phyloP scores from a whole-genome alignment of 2,797 vertebrate species.

The Chaenodraco wilsoni region DNA sequence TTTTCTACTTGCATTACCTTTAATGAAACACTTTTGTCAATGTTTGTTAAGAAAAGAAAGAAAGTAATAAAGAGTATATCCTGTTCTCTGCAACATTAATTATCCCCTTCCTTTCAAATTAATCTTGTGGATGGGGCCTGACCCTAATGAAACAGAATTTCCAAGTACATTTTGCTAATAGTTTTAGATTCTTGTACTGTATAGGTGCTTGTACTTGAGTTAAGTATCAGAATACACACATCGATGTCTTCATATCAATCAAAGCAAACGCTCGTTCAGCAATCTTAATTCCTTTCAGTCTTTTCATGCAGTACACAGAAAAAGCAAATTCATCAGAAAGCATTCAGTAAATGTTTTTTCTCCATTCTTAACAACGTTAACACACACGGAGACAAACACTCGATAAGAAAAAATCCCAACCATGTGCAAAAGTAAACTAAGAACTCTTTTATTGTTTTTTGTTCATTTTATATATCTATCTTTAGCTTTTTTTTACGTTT shows the following conservation, averaged over 20 bases:
- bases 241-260: background rate
- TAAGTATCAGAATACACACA: background rate
- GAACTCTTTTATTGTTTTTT: conserved; percentile 86
- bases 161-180: background rate
- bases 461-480: conserved; percentile 78
- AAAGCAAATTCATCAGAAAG: background rate
- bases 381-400: conserved; percentile 4
- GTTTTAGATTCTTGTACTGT: background rate
- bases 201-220: background rate
- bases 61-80: too few relatives aligned
- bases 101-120: too few relatives aligned
- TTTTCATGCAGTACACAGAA: background rate
- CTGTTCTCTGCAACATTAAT: too few relatives aligned
- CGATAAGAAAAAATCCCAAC: conserved; percentile 64
- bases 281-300: background rate
- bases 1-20: too few relatives aligned
- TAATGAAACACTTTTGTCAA: too few relatives aligned
- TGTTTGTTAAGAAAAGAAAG: too few relatives aligned
- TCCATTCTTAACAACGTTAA: background rate
- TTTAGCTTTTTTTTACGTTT: conserved; percentile 58
- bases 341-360: background rate
- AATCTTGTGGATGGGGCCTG: too few relatives aligned
- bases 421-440: conserved; percentile 85
- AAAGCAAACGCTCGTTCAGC: background rate
- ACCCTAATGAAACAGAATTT: background rate